Conservation (phyloP, 2,113 vertebrate species). For the Mustela lutreola region DNA sequence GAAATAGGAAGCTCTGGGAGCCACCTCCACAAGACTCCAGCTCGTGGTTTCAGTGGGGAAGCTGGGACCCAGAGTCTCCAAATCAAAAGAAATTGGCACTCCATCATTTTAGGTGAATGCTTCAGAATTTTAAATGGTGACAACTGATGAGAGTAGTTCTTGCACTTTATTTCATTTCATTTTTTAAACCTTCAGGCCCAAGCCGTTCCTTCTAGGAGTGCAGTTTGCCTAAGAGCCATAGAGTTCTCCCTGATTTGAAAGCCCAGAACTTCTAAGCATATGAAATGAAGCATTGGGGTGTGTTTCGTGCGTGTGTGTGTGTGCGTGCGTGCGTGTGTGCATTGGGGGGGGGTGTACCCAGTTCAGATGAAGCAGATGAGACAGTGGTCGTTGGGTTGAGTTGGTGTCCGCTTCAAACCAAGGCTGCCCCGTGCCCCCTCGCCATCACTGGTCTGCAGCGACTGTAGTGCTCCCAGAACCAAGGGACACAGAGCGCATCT, state of each 20-base stretch:
- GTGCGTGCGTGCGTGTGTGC: no score
- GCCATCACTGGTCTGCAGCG: neutral
- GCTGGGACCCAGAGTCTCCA: neutral
- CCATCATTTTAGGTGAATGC: neutral
- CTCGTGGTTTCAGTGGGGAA: neutral
- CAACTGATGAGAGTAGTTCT: neutral
- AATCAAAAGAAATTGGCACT: neutral
- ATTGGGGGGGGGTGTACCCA: accelerated
- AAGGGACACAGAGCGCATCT: neutral
- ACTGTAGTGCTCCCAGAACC: neutral
- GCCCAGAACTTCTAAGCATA: neutral
- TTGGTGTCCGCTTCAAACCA: neutral
- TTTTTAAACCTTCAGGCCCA: neutral
- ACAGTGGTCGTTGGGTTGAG: neutral
- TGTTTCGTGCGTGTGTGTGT: neutral
- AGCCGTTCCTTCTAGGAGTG: neutral
- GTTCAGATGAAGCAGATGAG: neutral
- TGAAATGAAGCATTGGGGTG: neutral
- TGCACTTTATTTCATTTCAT: neutral
- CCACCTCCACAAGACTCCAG: no score
- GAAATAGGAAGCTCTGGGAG: neutral
- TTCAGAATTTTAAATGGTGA: neutral
- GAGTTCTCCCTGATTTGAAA: neutral
- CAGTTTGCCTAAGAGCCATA: neutral
- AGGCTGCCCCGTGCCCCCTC: neutral